A percentile compares a stretch with the other conserved stretches of the same genome.
phyloP scores from a whole-genome alignment of 2,888 invertebrate genomes.

The Alloscopus bannaensis region DNA sequence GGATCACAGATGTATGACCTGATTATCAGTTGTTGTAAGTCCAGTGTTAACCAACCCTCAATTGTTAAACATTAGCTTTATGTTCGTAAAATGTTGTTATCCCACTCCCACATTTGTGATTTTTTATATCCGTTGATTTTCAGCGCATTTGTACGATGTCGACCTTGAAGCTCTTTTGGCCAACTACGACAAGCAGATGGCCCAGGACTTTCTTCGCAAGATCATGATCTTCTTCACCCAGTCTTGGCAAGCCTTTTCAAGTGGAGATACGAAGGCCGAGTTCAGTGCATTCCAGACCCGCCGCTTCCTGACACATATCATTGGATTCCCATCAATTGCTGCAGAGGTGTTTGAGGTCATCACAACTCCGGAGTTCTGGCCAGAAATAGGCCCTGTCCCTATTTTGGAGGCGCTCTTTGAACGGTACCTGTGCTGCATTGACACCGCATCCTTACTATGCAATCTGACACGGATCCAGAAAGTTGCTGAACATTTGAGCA shows the following conservation, averaged over 20 bases:
- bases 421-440: background rate
- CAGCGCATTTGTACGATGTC: too few species aligned
- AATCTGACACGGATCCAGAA: constrained; percentile 27
- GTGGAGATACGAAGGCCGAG: background rate
- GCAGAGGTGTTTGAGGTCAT: background rate
- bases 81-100: too few species aligned
- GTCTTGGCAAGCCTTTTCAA: background rate
- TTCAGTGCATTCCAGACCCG: background rate
- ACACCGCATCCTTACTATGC: constrained; percentile 2
- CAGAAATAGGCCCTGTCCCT: background rate
- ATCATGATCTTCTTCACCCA: background rate
- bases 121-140: too few species aligned
- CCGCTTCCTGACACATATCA: background rate
- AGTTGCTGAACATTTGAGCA: background rate
- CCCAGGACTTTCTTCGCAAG: constrained; percentile 11
- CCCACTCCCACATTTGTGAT: too few species aligned
- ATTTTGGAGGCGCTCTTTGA: constrained; percentile 9
- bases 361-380: background rate
- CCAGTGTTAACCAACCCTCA: too few species aligned
- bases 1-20: too few species aligned
- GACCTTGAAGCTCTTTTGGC: too few species aligned
- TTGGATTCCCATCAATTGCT: background rate
- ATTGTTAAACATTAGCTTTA: too few species aligned
- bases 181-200: background rate
- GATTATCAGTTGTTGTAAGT: too few species aligned